These are phyloP conservation scores for Malacoctenus gilli DNA, from an alignment of 2,797 vertebrate species.

Conservation along the genomic window DNA sequence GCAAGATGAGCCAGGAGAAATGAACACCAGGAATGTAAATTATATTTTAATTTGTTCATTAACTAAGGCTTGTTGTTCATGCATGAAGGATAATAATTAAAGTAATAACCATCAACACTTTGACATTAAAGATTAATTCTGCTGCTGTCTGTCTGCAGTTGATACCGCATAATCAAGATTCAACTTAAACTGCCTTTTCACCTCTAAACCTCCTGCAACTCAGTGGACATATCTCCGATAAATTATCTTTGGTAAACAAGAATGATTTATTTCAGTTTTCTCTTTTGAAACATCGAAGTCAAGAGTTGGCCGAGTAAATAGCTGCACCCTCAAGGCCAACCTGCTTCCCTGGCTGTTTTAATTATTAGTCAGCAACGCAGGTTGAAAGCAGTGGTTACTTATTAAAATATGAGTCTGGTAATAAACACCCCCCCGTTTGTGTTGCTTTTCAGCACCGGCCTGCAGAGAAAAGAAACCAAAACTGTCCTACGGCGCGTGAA, in stretches of 20 bases:
- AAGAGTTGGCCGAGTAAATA: slow-evolving; percentile 6
- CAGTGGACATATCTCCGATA: slow-evolving; percentile 13
- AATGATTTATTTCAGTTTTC: slow-evolving; percentile 11
- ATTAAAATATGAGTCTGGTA: slow-evolving; percentile 4
- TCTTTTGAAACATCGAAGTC: slow-evolving; percentile 1
- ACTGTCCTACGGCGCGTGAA: slow-evolving; percentile 10
- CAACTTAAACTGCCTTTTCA: slow-evolving; percentile 25
- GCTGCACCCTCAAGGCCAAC: no score
- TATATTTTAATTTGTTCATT: slow-evolving; percentile 68
- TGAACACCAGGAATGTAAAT: slow-evolving; percentile 57
- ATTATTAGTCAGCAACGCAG: no score
- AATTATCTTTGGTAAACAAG: slow-evolving; percentile 5
- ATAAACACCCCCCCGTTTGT: not conserved
- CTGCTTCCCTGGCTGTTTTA: no score
- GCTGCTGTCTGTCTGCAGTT: slow-evolving; percentile 27
- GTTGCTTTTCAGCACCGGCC: not conserved
- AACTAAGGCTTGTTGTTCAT: slow-evolving; percentile 57
- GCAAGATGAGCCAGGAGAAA: slow-evolving; percentile 33
- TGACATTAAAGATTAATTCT: slow-evolving; percentile 60
- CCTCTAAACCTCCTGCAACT: slow-evolving; percentile 3
- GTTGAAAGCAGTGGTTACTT: not conserved
- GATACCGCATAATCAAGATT: slow-evolving; percentile 23
- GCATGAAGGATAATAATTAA: slow-evolving; percentile 67
- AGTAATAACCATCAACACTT: slow-evolving; percentile 62
- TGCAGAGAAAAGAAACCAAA: no score